Conservation (phyloP, 2,113 vertebrate species). For the Lasiurus borealis region DNA sequence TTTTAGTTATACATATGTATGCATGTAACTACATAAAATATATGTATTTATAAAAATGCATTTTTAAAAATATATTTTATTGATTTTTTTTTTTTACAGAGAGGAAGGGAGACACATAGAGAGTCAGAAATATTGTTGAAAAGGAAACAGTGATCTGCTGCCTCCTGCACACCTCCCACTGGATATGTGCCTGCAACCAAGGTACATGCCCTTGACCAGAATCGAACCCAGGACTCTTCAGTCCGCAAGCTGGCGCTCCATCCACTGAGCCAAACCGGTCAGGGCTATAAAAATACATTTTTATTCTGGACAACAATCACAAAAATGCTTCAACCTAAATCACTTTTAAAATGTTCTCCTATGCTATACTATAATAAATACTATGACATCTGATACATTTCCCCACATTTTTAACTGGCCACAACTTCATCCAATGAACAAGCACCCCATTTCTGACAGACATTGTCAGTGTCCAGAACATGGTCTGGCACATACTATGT, state of each 20-base stretch:
- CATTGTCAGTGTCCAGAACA: not conserved
- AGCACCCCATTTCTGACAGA: not conserved
- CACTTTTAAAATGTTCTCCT: not conserved
- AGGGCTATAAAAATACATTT: not conserved
- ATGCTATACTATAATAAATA: not conserved
- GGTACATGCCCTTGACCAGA: too few relatives aligned
- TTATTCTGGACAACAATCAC: not conserved
- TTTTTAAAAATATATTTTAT: not conserved
- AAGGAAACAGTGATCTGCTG: too few relatives aligned
- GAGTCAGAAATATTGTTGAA: too few relatives aligned
- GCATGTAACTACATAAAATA: not conserved
- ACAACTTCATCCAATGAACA: not conserved
- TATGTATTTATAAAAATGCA: not conserved
- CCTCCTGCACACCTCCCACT: too few relatives aligned
- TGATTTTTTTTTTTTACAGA: too few relatives aligned
- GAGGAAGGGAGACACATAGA: too few relatives aligned
- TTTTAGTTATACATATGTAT: not conserved
- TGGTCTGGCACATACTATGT: not conserved
- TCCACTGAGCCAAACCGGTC: too few relatives aligned
- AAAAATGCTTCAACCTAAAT: constrained; percentile 3
- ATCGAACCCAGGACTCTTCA: too few relatives aligned
- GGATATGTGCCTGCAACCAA: too few relatives aligned
- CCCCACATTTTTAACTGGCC: not conserved
- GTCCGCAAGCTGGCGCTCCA: too few relatives aligned
- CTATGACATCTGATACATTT: not conserved